Base-by-base conservation (phyloP, 2,888 invertebrate species). In the Drosophila mimetica region DNA sequence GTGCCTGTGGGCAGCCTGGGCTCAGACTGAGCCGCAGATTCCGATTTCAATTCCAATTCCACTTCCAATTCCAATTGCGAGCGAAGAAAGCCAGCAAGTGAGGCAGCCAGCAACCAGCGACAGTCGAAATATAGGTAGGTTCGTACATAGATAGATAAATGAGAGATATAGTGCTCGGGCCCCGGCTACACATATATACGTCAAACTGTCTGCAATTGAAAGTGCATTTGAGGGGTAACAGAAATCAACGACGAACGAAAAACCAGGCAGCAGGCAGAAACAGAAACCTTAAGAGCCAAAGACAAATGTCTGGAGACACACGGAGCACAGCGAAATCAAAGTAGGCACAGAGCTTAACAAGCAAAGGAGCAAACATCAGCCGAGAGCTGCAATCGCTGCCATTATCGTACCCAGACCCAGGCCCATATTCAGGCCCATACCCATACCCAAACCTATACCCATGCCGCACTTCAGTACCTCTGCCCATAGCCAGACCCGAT, bases 151-250 rank as follows among this genome's bases (percentile, higher is more conserved):
- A 79, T 83, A 83, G 82, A 84, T 82, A 79, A 82, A 81, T 84
- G 74, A 84, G 81, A 84, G 84, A 84, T 82, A 84, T 82, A 82
- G 84, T 81, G 84, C 82, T 66, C 70, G 69, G 71, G 77, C 77
- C 34, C 36, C 50, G 22, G 76, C 75, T 47, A 52, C 71, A 69
- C 75, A 80, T 80, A 83, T 77, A 82, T 75, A 82, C 82, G 84
- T 84, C 82, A 82, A 83, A 71, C 81, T 82, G 85, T 80, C 80
- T 84, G 80, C 83, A 84, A 84, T 85, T 84, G 83, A 84, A 84
- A 84, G 83, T 83, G 83, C 83, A 83, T 85, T 82, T 85, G 85
- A 79, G 77, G 77, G 81, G 82, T 69, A 84, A 75, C 73, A 79
- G 48, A 69, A 69, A 67, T 64, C 65, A 37, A 34, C 48, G 54